Evolutionary conservation across 2,113 vertebrate species (phyloP), one percentile per base, ranked within the genome.

Genomic region (Caranx melampygus): DNA sequence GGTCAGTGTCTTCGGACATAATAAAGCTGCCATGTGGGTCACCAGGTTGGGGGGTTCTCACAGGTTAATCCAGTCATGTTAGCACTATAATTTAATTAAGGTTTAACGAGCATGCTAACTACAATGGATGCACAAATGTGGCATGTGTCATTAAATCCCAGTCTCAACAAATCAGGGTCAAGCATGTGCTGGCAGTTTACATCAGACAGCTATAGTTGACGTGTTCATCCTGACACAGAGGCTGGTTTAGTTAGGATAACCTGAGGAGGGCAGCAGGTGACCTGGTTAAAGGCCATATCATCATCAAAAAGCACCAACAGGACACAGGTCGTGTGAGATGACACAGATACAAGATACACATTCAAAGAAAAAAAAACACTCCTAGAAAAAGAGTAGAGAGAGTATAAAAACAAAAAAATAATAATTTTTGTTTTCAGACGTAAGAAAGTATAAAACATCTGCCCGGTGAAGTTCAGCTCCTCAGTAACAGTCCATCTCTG

Each of bases 261-360:
- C n/a, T 54, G 20, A n/a, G 51, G 51, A 51, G 49, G 8, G 26
- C 52, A 14, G 8, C 11, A 9, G 62, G 37, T 44, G 62, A 44
- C 62, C 42, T 5, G 66, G 75, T 69, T 63, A 76, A 71, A 76
- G 66, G 80, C 77, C 74, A 77, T 55, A n/a, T 67, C 34, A 34
- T 72, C 45, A 63, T 57, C 12, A 7, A 15, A 34, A 55, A 72
- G 71, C 57, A 62, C 47, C 0, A 20, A 82, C 59, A 63, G 68
- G 47, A 72, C 44, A 66, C 9, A 1, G 40, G 54, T 60, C 26
- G 4, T 11, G 20, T 52, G 20, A 47, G 44, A 72, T 20, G 40
- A 42, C 31, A 12, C 20, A 2, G 44, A 34, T 55, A 75, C 72
- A 42, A 45, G 40, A 72, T 45, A 64, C 55, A 80, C 31, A 9